Percentiles rank a stretch among this genome's conserved stretches.
Evolutionary conservation across 2,113 vertebrate genomes (phyloP).

Genomic region (Noturus placidus): DNA sequence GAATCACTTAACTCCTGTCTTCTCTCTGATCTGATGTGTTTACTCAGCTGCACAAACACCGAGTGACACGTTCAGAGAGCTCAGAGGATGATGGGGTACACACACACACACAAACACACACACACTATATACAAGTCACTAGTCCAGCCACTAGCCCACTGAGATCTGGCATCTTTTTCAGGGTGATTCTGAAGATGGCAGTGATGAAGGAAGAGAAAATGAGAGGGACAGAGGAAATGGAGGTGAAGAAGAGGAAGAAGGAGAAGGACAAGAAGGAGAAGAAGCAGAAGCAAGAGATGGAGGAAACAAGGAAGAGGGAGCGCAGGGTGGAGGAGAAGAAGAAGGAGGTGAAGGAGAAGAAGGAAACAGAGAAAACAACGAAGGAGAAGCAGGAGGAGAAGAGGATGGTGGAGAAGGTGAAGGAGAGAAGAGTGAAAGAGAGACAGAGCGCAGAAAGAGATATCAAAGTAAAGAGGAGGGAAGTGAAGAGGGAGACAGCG

Average conservation of each 20-base stretch:
- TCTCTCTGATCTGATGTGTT: neutral
- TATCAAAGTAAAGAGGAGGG: slow-evolving; percentile 1
- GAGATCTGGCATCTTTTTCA: neutral
- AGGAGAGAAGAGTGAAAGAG: neutral
- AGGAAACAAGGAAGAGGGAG: neutral
- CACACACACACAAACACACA: neutral
- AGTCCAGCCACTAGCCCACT: neutral
- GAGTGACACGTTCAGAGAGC: slow-evolving; percentile 33
- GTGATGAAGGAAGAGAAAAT: slow-evolving; percentile 11
- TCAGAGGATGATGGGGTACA: slow-evolving; percentile 31
- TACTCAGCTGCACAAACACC: slow-evolving; percentile 32
- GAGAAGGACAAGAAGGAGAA: neutral
- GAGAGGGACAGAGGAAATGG: neutral
- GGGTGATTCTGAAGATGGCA: slow-evolving; percentile 27
- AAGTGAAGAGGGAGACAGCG: neutral
- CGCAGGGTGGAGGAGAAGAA: neutral
- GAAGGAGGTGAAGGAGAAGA: neutral
- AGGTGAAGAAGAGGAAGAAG: neutral
- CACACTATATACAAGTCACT: neutral
- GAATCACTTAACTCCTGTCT: neutral
- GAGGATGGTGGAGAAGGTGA: neutral
- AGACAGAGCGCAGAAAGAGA: neutral
- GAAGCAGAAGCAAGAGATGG: neutral
- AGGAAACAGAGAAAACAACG: neutral
- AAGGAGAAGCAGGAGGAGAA: neutral